Conservation (phyloP, 2,797 vertebrate genomes). For the Cirrhinus mrigala region DNA sequence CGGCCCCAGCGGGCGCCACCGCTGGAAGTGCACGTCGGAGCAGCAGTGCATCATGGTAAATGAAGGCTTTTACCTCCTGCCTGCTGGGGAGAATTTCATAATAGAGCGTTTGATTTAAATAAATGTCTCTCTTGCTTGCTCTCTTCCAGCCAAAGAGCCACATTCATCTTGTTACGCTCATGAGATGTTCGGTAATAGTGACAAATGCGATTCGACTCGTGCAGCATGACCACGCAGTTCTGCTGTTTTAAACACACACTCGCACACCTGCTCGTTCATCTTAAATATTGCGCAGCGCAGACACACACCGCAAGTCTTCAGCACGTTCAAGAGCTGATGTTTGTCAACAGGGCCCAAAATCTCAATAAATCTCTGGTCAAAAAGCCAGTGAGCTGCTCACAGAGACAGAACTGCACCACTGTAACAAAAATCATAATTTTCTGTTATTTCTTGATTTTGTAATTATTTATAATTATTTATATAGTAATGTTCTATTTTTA, state of each 20-base stretch:
- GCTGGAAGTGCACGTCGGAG: neutral
- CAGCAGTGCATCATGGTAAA: slow-evolving; percentile 9
- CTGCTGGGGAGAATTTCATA: slow-evolving; percentile 8
- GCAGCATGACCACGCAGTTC: neutral
- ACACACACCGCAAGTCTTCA: neutral
- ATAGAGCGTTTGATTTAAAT: slow-evolving; percentile 37
- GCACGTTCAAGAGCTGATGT: neutral
- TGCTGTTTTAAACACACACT: slow-evolving; percentile 4
- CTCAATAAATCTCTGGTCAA: neutral
- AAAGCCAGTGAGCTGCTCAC: neutral
- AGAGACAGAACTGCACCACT: neutral
- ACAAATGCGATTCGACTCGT: slow-evolving; percentile 7
- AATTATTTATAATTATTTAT: neutral
- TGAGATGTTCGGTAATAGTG: slow-evolving; percentile 5
- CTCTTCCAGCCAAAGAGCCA: neutral
- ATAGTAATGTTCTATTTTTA: no score
- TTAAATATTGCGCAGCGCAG: neutral
- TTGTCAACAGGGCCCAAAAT: neutral
- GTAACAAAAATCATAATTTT: neutral
- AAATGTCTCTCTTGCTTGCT: slow-evolving; percentile 10
- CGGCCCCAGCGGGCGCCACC: neutral
- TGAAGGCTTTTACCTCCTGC: slow-evolving; percentile 27
- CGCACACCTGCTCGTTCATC: neutral
- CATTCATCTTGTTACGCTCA: slow-evolving; percentile 1
- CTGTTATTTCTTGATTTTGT: neutral